These are phyloP conservation scores for Acrocephalus scirpaceus DNA, from an alignment of 2,797 vertebrate genomes.

Conservation along the genomic window DNA sequence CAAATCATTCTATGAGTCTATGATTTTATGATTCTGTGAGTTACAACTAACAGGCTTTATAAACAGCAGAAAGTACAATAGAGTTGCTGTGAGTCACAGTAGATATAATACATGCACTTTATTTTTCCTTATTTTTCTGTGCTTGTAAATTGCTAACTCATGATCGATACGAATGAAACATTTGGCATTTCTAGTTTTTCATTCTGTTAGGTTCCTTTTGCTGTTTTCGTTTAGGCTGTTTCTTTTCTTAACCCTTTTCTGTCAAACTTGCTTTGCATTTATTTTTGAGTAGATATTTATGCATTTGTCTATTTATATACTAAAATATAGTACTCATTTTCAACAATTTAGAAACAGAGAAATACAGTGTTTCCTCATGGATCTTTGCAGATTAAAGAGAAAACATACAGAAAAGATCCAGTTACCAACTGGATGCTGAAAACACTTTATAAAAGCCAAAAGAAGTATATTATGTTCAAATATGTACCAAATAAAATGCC, in stretches of 20 bases:
- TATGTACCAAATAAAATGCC: neutral
- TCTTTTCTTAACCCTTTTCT: neutral
- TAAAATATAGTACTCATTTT: neutral
- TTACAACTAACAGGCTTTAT: neutral
- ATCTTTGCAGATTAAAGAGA: neutral
- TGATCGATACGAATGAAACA: neutral
- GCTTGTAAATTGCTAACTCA: slow-evolving; percentile 35
- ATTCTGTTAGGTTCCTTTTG: neutral
- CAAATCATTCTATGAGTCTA: neutral
- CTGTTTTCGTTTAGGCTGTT: neutral
- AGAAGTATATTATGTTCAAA: neutral
- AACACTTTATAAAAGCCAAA: neutral
- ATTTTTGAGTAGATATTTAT: neutral
- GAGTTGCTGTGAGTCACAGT: slow-evolving; percentile 42
- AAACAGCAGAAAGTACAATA: slow-evolving; percentile 26
- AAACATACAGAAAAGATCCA: neutral
- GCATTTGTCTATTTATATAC: neutral
- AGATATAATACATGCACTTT: neutral
- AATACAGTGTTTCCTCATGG: neutral
- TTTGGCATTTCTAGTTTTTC: slow-evolving; percentile 39
- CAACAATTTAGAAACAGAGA: neutral
- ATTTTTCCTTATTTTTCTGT: slow-evolving; percentile 32
- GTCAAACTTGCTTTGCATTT: slow-evolving; percentile 1
- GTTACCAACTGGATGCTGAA: neutral
- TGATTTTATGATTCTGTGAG: neutral